Conservation (phyloP, 2,797 vertebrate species). For the Argya squamiceps region DNA sequence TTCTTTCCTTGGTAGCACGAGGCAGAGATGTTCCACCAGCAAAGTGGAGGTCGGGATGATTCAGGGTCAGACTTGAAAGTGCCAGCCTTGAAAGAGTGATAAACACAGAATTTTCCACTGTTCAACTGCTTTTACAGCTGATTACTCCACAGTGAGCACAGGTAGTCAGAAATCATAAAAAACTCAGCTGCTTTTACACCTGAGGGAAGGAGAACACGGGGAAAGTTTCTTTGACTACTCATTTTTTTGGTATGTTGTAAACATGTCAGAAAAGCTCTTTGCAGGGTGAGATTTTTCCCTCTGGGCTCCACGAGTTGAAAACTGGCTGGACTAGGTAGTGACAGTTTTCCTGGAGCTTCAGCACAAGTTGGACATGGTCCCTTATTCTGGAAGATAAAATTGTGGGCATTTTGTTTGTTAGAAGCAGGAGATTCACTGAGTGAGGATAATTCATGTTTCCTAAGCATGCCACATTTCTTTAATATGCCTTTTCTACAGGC, state of each 20-base stretch:
- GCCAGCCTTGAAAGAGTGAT: not conserved
- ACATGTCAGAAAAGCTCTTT: not conserved
- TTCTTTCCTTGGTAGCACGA: not conserved
- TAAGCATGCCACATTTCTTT: not conserved
- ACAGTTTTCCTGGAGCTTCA: not conserved
- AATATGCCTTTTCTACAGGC: not conserved
- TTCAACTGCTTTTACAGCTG: not conserved
- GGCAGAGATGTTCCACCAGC: not conserved
- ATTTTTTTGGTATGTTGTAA: not conserved
- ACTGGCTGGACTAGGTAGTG: not conserved
- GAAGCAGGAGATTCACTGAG: not conserved
- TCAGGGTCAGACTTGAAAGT: slow-evolving; percentile 2
- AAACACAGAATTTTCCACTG: not conserved
- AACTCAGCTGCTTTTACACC: not conserved
- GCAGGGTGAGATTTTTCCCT: not conserved
- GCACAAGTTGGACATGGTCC: not conserved
- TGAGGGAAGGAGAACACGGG: not conserved
- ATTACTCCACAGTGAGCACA: not conserved
- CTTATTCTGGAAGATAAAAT: not conserved
- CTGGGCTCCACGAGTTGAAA: not conserved
- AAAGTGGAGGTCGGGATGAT: not conserved
- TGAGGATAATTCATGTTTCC: not conserved
- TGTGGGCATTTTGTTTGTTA: not conserved
- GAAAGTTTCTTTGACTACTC: not conserved
- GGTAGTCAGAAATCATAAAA: not conserved